Evolutionary conservation across 2,888 invertebrate species (phyloP), one percentile per base, ranked within the genome.

Genomic region (Oligia latruncula): DNA sequence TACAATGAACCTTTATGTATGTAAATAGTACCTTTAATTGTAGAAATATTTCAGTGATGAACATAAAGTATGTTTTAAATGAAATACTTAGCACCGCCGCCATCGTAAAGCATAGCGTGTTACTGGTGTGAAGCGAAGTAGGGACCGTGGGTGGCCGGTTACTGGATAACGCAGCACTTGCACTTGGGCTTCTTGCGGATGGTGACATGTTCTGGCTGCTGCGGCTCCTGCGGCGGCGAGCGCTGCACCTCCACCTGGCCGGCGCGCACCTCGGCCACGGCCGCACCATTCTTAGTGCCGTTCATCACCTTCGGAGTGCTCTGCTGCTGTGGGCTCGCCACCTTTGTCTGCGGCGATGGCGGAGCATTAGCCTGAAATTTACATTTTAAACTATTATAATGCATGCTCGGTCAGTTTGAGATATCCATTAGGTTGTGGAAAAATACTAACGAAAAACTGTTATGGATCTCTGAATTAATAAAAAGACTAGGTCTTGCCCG

Each of bases 101-200:
- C 81, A 65, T 85, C 78, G 78, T 82, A 79, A 93, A 94, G 94
- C 94, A 90, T 88, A 91, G 93, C 90, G 92, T 93, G 92, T 94
- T 94, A 93, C 93, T 91, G 93, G 94, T 92, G 91, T 89, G 87
- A 89, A 87, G 88, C 85, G 82, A 77, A 78, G 70, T n/a, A 67
- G 65, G 49, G 73, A 71, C 67, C 72, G 68, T 5, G 62, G 67
- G 0, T 13, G 70, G 75, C 62, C 74, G 73, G 70, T 97, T 98
- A 99, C 98, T 99, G 99, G 95, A 99, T 97, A 95, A 98, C 98
- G 97, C 99, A 99, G 97, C 99, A 99, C 96, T 98, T 98, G 98
- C 99, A 99, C 97, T 99, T 99, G 96, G 98, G 98, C 97, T 99
- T 99, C 97, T 99, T 99, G 97, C 99, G 99, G 94, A 99, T 98